Base-by-base conservation (phyloP, 2,797 vertebrate genomes). In the Thalassophryne amazonica region DNA sequence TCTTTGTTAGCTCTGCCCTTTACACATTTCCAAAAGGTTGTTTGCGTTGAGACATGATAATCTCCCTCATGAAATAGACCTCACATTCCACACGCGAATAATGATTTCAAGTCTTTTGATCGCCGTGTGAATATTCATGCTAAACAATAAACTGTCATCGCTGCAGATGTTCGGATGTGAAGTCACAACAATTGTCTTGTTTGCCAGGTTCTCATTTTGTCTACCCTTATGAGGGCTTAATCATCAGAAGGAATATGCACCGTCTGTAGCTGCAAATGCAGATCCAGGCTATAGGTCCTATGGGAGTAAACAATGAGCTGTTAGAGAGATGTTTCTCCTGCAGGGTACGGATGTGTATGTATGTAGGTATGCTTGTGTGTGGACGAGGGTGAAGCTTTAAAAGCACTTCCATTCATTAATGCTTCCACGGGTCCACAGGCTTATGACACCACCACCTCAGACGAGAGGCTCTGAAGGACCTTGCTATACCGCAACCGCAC, bases 301-400 rank as follows among this genome's bases (percentile, higher is more conserved):
- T 15, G 77, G 78, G 81, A 86, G 75, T 75, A 88, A 81, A 85
- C 80, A 84, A 63, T 46, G 51, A 76, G 78, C 74, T 79, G 80
- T 73, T 76, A 78, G 55, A 73, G 53, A 64, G 70, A 66, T 55
- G 69, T 12, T 59, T 61, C 58, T 73, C 60, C 77, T 54, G 73
- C 40, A 43, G 42, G 65, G 64, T 35, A 16, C 48, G 60, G 28
- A 27, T 25, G 34, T 17, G 23, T 50, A 6, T 54, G 25, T 43
- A 28, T 8, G 6, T 45, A 35, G 33, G 16, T 19, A 16, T 41
- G 24, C 34, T 22, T 33, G 23, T 35, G 31, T 19, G 49, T 39
- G 39, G 24, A 16, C 21, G 11, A 27, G 27, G 32, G 8, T n/a
- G 6, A n/a, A 39, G 24, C 18, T 64, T 64, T 57, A 71, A 73